These are phyloP conservation scores for Calcarius ornatus DNA, from an alignment of 2,113 vertebrate genomes.

Conservation along the genomic window DNA sequence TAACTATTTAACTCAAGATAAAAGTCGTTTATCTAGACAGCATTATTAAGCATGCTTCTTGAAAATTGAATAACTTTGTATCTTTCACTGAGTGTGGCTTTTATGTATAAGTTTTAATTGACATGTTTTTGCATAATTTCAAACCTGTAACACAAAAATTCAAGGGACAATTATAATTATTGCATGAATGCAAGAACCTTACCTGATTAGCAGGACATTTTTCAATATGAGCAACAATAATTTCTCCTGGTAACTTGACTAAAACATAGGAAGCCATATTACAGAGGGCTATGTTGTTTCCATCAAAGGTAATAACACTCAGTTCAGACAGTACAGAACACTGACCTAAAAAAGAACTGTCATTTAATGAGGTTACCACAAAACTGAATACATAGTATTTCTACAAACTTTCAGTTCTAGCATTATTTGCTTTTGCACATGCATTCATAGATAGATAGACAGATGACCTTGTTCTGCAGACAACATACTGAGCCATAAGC, in stretches of 20 bases:
- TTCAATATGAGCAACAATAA: conserved; percentile 90
- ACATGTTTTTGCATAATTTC: not conserved
- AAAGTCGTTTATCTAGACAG: not conserved
- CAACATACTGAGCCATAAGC: not conserved
- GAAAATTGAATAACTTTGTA: not conserved
- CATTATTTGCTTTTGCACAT: not conserved
- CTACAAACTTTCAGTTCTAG: not conserved
- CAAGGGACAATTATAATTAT: not conserved
- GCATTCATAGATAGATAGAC: not conserved
- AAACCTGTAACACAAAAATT: not conserved
- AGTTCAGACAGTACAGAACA: conserved; percentile 94
- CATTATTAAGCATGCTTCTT: not conserved
- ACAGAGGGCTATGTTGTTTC: conserved; percentile 92
- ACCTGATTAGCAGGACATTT: conserved; percentile 93
- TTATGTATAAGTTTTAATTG: not conserved
- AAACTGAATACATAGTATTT: not conserved
- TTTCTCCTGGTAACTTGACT: conserved; percentile 88
- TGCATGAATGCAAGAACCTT: not conserved
- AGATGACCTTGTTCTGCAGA: not conserved
- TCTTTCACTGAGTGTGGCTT: not conserved
- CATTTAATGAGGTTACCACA: conserved; percentile 33
- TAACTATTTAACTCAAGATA: not conserved
- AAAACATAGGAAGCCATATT: conserved; percentile 92
- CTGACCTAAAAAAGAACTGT: conserved; percentile 78
- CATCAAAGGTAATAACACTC: conserved; percentile 94